Percentiles rank a stretch among this genome's conserved stretches.
Conservation (phyloP, 2,113 vertebrate genomes). For the Vulpes vulpes region DNA sequence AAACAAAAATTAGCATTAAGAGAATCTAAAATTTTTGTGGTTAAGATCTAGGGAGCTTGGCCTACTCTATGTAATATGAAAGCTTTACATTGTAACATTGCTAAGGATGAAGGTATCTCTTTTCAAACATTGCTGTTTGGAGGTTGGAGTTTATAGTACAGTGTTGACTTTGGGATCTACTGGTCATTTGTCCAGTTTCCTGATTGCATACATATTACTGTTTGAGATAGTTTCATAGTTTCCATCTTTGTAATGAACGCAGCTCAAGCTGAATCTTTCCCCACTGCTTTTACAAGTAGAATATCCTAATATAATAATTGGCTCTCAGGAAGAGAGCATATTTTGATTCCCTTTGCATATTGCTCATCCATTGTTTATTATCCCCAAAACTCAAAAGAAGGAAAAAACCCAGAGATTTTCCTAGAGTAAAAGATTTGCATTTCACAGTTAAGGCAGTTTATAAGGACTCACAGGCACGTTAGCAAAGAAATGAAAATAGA, state of each 20-base stretch:
- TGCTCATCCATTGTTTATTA: constrained; percentile 4
- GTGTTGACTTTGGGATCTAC: neutral
- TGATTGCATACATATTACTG: neutral
- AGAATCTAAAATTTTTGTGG: neutral
- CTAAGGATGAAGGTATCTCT: neutral
- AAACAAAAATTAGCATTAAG: constrained; percentile 48
- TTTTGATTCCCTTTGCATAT: neutral
- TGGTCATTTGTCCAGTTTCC: neutral
- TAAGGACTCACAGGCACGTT: neutral
- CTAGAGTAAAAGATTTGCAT: neutral
- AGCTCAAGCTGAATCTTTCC: neutral
- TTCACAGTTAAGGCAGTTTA: neutral
- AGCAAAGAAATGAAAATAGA: neutral
- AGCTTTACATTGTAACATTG: neutral
- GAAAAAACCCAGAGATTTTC: constrained; percentile 33
- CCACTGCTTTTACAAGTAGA: neutral
- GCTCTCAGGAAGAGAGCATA: neutral
- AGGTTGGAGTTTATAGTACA: neutral
- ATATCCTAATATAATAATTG: neutral
- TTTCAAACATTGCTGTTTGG: neutral
- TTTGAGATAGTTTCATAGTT: neutral
- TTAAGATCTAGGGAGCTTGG: neutral
- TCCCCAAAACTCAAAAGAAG: neutral
- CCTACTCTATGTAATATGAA: neutral
- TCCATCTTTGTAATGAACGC: neutral